Conservation (phyloP, 1,140 invertebrate genomes). For the Drosophila orosa region DNA sequence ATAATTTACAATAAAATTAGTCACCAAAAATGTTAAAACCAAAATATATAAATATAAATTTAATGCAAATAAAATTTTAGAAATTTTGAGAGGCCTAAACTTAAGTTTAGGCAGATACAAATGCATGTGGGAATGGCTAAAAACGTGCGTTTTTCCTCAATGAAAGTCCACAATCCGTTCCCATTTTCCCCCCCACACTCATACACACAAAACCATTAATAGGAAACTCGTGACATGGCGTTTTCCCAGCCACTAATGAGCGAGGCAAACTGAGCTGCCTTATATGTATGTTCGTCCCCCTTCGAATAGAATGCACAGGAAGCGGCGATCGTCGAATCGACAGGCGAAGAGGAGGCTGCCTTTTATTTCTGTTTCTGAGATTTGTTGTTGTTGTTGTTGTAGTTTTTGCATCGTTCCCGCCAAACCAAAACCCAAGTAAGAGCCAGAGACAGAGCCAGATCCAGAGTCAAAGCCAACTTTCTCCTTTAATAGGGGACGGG, state of each 20-base stretch:
- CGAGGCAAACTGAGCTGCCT: constrained; percentile 46
- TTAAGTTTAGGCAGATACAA: not conserved
- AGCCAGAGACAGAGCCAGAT: constrained; percentile 5
- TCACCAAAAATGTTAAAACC: not conserved
- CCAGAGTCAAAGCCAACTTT: constrained; percentile 48
- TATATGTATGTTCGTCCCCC: constrained; percentile 48
- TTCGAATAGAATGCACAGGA: constrained; percentile 49
- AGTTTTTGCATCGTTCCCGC: constrained; percentile 6
- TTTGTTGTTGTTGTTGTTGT: constrained; percentile 24
- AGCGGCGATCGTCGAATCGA: constrained; percentile 24
- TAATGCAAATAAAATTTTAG: too few species aligned
- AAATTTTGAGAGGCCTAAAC: not conserved
- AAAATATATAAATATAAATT: not conserved
- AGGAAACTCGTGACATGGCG: constrained; percentile 68
- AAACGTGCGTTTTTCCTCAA: constrained; percentile 54
- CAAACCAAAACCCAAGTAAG: constrained; percentile 6
- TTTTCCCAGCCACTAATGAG: constrained; percentile 72
- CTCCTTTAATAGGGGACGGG: constrained; percentile 57
- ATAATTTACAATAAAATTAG: not conserved
- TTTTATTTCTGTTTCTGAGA: constrained; percentile 37
- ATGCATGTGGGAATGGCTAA: constrained; percentile 7
- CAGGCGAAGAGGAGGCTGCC: constrained; percentile 22
- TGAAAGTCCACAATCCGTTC: constrained; percentile 32
- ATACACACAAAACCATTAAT: constrained; percentile 44
- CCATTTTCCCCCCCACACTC: constrained; percentile 6